Base-by-base conservation (phyloP, 53 echinoderm and acorn worm genomes). In the Mesocentrotus franciscanus region DNA sequence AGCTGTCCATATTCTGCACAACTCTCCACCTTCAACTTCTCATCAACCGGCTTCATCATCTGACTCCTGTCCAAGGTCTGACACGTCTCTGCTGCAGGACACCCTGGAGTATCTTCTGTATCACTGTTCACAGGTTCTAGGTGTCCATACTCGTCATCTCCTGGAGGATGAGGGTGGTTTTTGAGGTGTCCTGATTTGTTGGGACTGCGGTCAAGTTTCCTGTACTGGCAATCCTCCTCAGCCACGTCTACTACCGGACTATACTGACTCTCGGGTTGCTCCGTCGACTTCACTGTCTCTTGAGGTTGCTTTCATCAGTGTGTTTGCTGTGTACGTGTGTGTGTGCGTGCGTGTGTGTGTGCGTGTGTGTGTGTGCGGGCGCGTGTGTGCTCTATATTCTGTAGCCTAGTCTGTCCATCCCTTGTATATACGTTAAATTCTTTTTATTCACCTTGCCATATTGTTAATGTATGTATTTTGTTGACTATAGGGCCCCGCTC, bases 161-260 rank as follows among this genome's bases (percentile, higher is more conserved):
- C 27, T 76, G 78, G 56, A 56, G 55, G 56, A 39, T 60, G 0
- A 6, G 18, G 9, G 11, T 34, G 35, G 30, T 6, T 24, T 22
- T 78, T 56, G 8, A 57, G 74, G 18, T 93, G 75, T 36, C 93
- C 93, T 22, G 85, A 83, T 36, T 84, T 94, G 39, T 94, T 94
- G 83, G 57, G 94, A 60, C 94, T 94, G 1, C 94, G 83, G 66
- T 94, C 94, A 32, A 94, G 85, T 83, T 84, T 94, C 35, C 94
- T 85, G 39, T 94, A 84, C 66, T 61, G 35, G 24, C 17, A 13
- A 34, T 34, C 32, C 2, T 62, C 85, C 8, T 59, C 64, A 12
- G 58, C 29, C 10, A 75, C 58, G 76, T 76, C 78, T 30, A 22
- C 42, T 12, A 4, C 42, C 29, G n/a, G 66, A 29, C 70, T 70